Evolutionary conservation across 2,797 vertebrate genomes (phyloP).

Genomic region (Enteromius unitaeniatus): DNA sequence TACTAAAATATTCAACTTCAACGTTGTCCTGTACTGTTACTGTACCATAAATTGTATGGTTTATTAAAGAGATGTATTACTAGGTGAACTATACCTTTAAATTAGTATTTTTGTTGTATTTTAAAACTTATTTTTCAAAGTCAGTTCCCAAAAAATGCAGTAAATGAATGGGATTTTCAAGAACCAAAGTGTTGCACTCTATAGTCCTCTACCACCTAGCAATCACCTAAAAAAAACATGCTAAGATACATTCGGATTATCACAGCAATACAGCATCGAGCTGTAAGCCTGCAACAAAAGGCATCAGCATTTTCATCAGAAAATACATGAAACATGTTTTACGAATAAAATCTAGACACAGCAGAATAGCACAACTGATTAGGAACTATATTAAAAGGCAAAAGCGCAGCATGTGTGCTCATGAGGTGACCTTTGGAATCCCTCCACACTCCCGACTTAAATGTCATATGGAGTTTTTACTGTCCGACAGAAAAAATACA

Average conservation of each 20-base stretch:
- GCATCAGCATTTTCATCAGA: not conserved
- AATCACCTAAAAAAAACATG: not conserved
- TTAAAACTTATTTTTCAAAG: not conserved
- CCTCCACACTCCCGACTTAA: slow-evolving; percentile 32
- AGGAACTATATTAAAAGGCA: slow-evolving; percentile 44
- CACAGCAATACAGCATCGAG: not conserved
- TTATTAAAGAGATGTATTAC: not conserved
- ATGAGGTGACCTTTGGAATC: slow-evolving; percentile 47
- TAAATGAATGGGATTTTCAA: not conserved
- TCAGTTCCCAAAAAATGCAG: not conserved
- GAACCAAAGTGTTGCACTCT: not conserved
- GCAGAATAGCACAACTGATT: slow-evolving; percentile 32
- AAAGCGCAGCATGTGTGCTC: slow-evolving; percentile 3
- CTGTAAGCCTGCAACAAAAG: not conserved
- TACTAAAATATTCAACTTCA: not conserved
- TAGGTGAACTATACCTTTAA: not conserved
- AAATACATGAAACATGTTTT: not conserved
- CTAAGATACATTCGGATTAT: slow-evolving; percentile 4
- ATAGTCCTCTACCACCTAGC: not conserved
- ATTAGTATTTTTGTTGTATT: not conserved
- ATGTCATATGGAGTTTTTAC: slow-evolving; percentile 47
- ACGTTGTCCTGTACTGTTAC: not conserved
- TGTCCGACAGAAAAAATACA: slow-evolving; percentile 30
- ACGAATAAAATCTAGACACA: slow-evolving; percentile 19
- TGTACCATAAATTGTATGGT: not conserved